Evolutionary conservation across 2,888 invertebrate species (phyloP), one percentile per base, ranked within the genome.

Genomic region (Cremastinae sp.): DNA sequence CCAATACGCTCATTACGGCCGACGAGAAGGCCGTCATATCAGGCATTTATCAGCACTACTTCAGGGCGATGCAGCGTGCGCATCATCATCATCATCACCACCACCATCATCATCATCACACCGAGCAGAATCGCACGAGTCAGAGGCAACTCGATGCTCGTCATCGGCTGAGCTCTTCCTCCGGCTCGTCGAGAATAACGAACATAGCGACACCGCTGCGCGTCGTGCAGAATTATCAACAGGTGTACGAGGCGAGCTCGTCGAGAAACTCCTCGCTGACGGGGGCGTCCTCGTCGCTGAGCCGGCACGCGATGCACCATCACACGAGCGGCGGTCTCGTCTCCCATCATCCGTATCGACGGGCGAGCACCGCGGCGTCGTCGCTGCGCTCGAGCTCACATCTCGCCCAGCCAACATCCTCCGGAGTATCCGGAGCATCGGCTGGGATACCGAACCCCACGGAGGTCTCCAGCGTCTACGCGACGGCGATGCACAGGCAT

Each of bases 31-130:
- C 86, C 64, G 86, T 86, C 71, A 86, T 86, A 86, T 86, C 86
- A 78, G 86, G 86, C 78, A 87, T 88, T 80, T 88, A 88, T 82
- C 88, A 87, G 66, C 88, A 87, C 78, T 88, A 88, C 82, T 88
- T 88, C 80, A 84, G 86, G 39, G 83, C 85, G 22, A 85, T 87
- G 83, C 87, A 85, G 49, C 86, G 85, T 28, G 83, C 83, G 53
- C 86, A 86, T 74, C 85, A 85, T 65, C 86, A 82, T 77, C 84
- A 78, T 39, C 78, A 72, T 45, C 74, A 79, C 65, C 78, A 79
- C n/a, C 80, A 79, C 41, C 75, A 78, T 20, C 79, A 81, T 47
- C 74, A 75, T 16, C 77, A 71, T 66, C 79, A 75, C 2, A 28
- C 2, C 28, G 28, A 28, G 28, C 28, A 3, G 76, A 74, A 73